These are phyloP conservation scores for Caenorhabditis doughertyi DNA, from an alignment of 2,888 invertebrate species.

Conservation along the genomic window DNA sequence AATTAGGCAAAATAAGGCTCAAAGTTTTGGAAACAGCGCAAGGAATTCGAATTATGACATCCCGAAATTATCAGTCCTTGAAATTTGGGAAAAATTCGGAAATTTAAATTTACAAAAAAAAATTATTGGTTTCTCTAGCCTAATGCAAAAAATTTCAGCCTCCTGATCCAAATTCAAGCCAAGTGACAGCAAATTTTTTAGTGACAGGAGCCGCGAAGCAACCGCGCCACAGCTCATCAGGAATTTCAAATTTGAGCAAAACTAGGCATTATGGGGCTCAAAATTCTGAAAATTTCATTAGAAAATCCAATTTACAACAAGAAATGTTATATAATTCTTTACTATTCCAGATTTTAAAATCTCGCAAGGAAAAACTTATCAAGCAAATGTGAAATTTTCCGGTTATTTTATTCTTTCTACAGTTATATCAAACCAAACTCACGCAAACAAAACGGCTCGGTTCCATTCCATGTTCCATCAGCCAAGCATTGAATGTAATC, in stretches of 20 bases:
- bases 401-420: not conserved
- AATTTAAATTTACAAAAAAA: not conserved
- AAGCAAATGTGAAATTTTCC: not conserved
- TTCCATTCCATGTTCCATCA: constrained; percentile 94
- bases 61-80: no score
- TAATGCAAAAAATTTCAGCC: not conserved
- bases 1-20: no score
- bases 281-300: no score
- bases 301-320: no score
- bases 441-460: constrained; percentile 95
- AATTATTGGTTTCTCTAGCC: not conserved
- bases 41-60: no score
- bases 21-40: no score
- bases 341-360: no score
- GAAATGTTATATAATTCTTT: no score
- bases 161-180: not conserved
- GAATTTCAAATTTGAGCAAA: not conserved
- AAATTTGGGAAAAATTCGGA: no score
- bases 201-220: not conserved
- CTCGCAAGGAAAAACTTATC: no score
- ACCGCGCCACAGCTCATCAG: not conserved
- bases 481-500: constrained; percentile 91
- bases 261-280: not conserved
- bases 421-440: constrained; percentile 83
- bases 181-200: not conserved